Evolutionary conservation across 2,113 vertebrate genomes (phyloP), one percentile per base, ranked within the genome.

Genomic region (Callipepla squamata): DNA sequence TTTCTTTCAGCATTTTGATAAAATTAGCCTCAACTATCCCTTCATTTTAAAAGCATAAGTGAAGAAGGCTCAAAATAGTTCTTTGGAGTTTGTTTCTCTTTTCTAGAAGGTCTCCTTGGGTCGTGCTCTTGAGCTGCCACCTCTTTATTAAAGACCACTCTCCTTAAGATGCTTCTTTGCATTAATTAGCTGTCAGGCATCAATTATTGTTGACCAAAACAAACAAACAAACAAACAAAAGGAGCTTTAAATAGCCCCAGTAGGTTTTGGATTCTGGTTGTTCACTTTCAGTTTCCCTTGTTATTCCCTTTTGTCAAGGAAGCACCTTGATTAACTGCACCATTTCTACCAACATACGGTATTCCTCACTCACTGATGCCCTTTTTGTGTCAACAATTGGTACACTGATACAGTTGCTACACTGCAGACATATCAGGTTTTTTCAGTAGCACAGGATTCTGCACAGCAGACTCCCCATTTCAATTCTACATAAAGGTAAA

Each of bases 161-260:
- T 89, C n/a, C 58, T 12, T 2, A 69, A 79, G 79, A 67, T 55
- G 50, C 30, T 89, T 30, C 40, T 90, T 84, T 75, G 50, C 36
- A 58, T 62, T 74, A 85, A 82, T 83, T 47, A 92, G 28, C 67
- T 82, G 70, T 36, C 45, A 50, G 75, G 73, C 42, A 50, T 94
- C 78, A 87, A 79, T 85, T 87, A 63, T 8, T 19, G 13, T 11
- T 73, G 67, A 65, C 75, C 11, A 79, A 88, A 87, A 42, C 1
- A 79, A 28, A 28, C 32, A 88, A 51, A 28, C 14, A 44, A 44
- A 15, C 44, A 15, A 44, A 44, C 44, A 44, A 44, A 12, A 86
- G 50, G 18, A 92, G 77, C 34, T 85, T 68, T 44, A 48, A 74
- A 85, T 47, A 59, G 30, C 70, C n/a, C 44, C 69, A 78, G 58